A percentile compares a stretch with the other conserved stretches of the same genome.
phyloP scores from a whole-genome alignment of 2,888 invertebrate species.

The Rosalia funebris region DNA sequence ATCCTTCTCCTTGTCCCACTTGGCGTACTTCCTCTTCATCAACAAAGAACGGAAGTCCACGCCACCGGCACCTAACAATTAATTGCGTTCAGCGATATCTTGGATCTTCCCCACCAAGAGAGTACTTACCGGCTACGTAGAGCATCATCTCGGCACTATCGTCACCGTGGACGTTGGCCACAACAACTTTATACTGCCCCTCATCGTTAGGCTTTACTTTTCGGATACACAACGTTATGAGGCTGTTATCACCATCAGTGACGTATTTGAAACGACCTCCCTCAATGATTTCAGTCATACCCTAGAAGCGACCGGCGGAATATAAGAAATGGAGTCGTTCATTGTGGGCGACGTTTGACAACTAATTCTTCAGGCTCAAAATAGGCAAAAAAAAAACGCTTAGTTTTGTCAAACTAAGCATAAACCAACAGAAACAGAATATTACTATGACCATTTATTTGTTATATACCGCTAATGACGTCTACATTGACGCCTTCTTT shows the following conservation, averaged over 20 bases:
- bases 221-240: conserved; percentile 92
- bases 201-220: conserved; percentile 98
- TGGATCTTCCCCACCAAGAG: not conserved
- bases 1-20: conserved; percentile 91
- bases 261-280: conserved; percentile 95
- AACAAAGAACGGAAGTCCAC: conserved; percentile 99
- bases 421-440: no score
- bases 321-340: no score
- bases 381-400: no score
- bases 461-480: no score
- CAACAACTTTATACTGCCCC: conserved; percentile 91
- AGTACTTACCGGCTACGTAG: conserved; percentile 86
- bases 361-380: no score
- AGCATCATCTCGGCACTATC: conserved; percentile 96
- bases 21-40: conserved; percentile 94
- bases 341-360: no score
- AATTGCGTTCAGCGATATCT: not conserved
- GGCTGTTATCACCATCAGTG: conserved; percentile 93
- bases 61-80: conserved; percentile 82
- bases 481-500: no score
- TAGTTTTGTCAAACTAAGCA: no score
- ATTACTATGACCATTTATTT: no score
- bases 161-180: conserved; percentile 94
- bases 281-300: conserved; percentile 91
- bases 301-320: conserved; percentile 63